phyloP scores from a whole-genome alignment of 64 coral and sea anemone genomes.

The Hydrozoanthus tunicans region DNA sequence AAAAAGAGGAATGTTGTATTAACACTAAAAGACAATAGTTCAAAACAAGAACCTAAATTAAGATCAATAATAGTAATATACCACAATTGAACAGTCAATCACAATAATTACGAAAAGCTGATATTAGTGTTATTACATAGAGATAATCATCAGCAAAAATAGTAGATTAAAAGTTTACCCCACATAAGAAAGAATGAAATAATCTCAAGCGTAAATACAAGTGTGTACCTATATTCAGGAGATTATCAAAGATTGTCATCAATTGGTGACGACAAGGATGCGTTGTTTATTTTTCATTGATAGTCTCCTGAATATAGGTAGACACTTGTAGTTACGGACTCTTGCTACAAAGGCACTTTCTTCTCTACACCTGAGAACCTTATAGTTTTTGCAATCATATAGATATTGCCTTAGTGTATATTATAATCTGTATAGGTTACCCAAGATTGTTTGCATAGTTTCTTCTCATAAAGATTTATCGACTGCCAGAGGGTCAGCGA shows the following conservation, averaged over 20 bases:
- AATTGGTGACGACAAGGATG: too few relatives aligned
- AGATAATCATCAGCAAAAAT: background rate
- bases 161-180: background rate
- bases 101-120: background rate
- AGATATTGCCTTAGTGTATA: background rate
- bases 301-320: too few relatives aligned
- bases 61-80: background rate
- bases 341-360: too few relatives aligned
- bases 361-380: too few relatives aligned
- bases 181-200: background rate
- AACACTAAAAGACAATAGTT: background rate
- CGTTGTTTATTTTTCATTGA: too few relatives aligned
- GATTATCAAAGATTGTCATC: background rate
- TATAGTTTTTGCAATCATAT: background rate
- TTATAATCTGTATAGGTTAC: background rate
- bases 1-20: too few relatives aligned
- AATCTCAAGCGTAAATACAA: background rate
- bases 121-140: background rate
- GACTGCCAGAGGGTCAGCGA: background rate
- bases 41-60: background rate
- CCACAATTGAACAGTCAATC: background rate
- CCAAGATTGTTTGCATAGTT: background rate
- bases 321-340: too few relatives aligned
- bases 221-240: background rate
- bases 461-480: background rate